Evolutionary conservation across 92 coral and sea anemone species (phyloP).

Genomic region (Nematostella vectensis): DNA sequence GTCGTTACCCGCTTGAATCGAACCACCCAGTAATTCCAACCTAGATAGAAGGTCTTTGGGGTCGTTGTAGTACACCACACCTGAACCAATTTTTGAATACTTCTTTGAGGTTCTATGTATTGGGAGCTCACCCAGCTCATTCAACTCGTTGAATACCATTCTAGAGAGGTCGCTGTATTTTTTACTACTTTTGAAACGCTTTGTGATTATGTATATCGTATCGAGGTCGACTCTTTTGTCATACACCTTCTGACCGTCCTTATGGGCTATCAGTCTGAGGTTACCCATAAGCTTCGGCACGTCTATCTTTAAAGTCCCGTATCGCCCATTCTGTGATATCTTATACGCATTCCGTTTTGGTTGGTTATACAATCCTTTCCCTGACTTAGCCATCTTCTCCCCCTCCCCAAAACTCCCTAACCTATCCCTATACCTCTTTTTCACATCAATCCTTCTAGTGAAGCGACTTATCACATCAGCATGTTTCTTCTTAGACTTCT

Average conservation of each 20-base stretch:
- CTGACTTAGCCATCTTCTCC: background rate
- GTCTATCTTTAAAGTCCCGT: constrained; percentile 16
- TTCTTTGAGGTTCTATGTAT: constrained; percentile 25
- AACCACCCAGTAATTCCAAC: constrained; percentile 6
- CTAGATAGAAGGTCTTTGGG: constrained; percentile 1
- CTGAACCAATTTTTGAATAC: constrained; percentile 12
- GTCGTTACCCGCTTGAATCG: constrained; percentile 15
- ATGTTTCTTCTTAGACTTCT: background rate
- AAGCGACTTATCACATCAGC: too few relatives aligned
- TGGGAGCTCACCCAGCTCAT: constrained; percentile 13
- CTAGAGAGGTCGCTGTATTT: constrained; percentile 4
- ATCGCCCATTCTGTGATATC: constrained; percentile 2
- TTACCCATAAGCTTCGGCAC: constrained; percentile 22
- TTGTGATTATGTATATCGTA: too few relatives aligned
- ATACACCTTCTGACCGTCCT: too few relatives aligned
- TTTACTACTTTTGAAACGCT: background rate
- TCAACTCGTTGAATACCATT: constrained; percentile 6
- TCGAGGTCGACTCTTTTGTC: too few relatives aligned
- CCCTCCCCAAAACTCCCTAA: background rate
- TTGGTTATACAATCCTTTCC: constrained; percentile 22
- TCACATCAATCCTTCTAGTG: background rate
- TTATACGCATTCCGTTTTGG: constrained; percentile 22
- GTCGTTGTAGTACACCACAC: constrained; percentile 20
- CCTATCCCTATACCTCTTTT: background rate
- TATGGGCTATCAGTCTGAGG: too few relatives aligned